These are phyloP conservation scores for Empidonax alnorum DNA, from an alignment of 2,113 vertebrate genomes.

Conservation along the genomic window DNA sequence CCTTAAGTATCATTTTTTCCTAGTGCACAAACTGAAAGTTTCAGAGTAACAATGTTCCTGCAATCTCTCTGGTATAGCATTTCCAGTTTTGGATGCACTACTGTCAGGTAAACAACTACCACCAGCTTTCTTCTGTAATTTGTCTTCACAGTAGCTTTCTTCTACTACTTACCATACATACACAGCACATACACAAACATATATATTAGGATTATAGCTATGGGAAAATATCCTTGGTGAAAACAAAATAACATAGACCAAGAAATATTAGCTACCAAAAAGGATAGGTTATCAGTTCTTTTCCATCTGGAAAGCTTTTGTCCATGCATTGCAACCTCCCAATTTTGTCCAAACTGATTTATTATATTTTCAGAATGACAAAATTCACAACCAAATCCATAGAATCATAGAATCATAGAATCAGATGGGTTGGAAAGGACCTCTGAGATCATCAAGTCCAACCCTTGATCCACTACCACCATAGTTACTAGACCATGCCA, in stretches of 20 bases:
- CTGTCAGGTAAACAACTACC: neutral
- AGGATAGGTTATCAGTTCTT: neutral
- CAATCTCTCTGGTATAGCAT: neutral
- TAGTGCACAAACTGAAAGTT: neutral
- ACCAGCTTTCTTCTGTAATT: neutral
- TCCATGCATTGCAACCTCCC: neutral
- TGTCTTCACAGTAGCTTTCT: neutral
- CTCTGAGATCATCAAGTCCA: too few species aligned
- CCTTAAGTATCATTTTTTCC: neutral
- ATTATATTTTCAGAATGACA: slow-evolving; percentile 3
- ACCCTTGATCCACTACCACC: too few species aligned
- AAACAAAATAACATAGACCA: neutral
- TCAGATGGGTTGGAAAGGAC: too few species aligned
- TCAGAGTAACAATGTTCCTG: neutral
- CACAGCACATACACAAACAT: neutral
- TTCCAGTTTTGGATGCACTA: neutral
- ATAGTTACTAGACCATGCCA: too few species aligned
- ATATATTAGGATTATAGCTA: neutral
- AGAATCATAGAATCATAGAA: too few species aligned
- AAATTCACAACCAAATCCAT: neutral
- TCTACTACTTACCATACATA: neutral
- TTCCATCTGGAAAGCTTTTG: neutral
- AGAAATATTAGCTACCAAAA: neutral
- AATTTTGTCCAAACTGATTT: neutral
- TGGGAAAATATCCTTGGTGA: neutral